Evolutionary conservation across 2,888 invertebrate species (phyloP).

Genomic region (Dynastes grantii): DNA sequence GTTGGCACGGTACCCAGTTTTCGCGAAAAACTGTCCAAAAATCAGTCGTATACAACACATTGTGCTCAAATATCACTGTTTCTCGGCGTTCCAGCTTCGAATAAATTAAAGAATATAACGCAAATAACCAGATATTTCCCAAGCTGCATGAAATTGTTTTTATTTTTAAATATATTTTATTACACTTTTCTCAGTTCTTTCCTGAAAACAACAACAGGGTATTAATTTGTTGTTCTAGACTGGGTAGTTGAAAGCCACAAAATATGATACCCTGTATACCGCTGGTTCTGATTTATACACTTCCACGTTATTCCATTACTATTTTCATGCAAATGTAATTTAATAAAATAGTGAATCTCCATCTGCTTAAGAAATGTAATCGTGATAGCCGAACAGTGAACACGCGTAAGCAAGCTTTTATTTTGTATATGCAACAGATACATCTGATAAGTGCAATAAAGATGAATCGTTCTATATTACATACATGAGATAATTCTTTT

Average conservation of each 20-base stretch:
- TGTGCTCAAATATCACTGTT: slow-evolving; percentile 14
- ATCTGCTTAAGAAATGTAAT: slow-evolving; percentile 46
- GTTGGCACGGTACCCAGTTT: slow-evolving; percentile 28
- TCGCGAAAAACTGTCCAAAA: slow-evolving; percentile 43
- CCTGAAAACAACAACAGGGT: not conserved
- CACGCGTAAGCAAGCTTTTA: slow-evolving; percentile 16
- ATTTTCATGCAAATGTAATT: slow-evolving; percentile 22
- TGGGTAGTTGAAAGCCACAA: too few species aligned
- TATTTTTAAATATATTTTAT: not conserved
- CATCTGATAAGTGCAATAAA: slow-evolving; percentile 45
- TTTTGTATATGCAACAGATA: slow-evolving; percentile 25
- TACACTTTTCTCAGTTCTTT: not conserved
- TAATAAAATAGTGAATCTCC: slow-evolving; percentile 30
- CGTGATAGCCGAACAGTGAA: slow-evolving; percentile 40
- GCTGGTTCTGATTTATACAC: not conserved
- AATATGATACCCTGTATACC: not conserved
- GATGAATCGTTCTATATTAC: slow-evolving; percentile 21
- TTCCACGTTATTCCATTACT: not conserved
- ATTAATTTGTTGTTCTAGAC: too few species aligned
- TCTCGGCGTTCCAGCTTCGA: slow-evolving; percentile 19
- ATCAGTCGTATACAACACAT: slow-evolving; percentile 37
- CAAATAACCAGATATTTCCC: not conserved
- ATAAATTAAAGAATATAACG: slow-evolving; percentile 18
- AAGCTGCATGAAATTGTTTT: not conserved
- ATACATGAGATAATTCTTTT: not conserved